Evolutionary conservation across 1,140 invertebrate genomes (phyloP).

Genomic region (Microplitis demolitor): DNA sequence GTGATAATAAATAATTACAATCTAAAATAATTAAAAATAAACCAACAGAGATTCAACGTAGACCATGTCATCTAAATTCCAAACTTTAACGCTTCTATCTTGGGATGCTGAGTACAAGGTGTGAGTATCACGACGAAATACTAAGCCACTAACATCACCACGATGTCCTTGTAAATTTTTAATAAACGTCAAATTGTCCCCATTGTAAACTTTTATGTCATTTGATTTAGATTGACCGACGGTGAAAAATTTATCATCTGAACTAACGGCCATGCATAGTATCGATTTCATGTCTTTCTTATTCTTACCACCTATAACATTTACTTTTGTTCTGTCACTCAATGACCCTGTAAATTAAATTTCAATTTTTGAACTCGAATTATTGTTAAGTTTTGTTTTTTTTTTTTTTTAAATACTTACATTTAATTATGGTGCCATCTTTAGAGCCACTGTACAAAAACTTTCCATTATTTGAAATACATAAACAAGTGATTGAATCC

Average conservation of each 20-base stretch:
- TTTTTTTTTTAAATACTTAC: constrained; percentile 53
- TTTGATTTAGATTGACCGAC: constrained; percentile 74
- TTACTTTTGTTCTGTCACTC: constrained; percentile 62
- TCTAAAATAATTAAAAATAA: constrained; percentile 6
- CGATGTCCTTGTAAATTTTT: constrained; percentile 85
- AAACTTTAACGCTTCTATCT: constrained; percentile 88
- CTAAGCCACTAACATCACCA: constrained; percentile 75
- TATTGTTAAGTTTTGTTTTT: neutral
- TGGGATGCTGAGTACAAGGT: constrained; percentile 83
- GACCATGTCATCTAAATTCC: constrained; percentile 93
- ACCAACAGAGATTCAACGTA: constrained; percentile 91
- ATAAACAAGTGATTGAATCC: constrained; percentile 80
- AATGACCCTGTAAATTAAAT: constrained; percentile 63
- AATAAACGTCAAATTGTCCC: constrained; percentile 74
- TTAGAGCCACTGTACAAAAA: constrained; percentile 86
- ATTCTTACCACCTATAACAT: constrained; percentile 62
- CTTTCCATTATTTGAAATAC: constrained; percentile 75
- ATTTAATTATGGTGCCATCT: constrained; percentile 88
- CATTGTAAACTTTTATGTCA: constrained; percentile 85
- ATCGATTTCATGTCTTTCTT: constrained; percentile 59
- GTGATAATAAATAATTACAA: neutral
- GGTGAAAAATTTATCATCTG: constrained; percentile 81
- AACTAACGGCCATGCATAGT: constrained; percentile 78
- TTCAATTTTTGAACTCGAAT: neutral
- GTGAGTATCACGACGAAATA: constrained; percentile 87